These are phyloP conservation scores for Pogonognathellus flavescens DNA, from an alignment of 1,140 invertebrate genomes.

Conservation along the genomic window DNA sequence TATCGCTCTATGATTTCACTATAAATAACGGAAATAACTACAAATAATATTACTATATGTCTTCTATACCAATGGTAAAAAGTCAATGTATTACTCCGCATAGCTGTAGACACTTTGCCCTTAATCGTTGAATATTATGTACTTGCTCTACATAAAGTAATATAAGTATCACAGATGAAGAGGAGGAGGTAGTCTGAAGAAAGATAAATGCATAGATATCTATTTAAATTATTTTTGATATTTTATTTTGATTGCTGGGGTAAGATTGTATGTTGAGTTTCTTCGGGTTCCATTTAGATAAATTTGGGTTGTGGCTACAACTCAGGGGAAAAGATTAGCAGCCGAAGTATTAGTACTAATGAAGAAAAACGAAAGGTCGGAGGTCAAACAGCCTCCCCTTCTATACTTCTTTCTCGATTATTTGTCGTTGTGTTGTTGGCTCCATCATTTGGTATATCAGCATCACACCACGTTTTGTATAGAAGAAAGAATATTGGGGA, in stretches of 20 bases:
- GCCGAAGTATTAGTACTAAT: neutral
- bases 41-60: too few relatives aligned
- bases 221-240: too few relatives aligned
- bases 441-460: neutral
- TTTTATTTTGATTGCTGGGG: too few relatives aligned
- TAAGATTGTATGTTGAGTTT: neutral
- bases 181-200: too few relatives aligned
- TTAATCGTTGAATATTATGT: too few relatives aligned
- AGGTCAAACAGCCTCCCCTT: constrained; percentile 26
- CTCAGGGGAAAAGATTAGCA: constrained; percentile 9
- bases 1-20: constrained; percentile 21
- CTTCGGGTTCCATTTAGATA: neutral
- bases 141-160: too few relatives aligned
- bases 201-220: too few relatives aligned
- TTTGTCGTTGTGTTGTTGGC: neutral
- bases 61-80: too few relatives aligned
- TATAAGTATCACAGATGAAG: too few relatives aligned
- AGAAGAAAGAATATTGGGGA: too few relatives aligned
- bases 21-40: neutral
- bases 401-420: neutral
- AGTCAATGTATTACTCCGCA: too few relatives aligned
- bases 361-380: constrained; percentile 42
- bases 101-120: too few relatives aligned
- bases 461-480: neutral
- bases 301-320: neutral